Evolutionary conservation across 2,797 vertebrate genomes (phyloP).

Genomic region (Ptychadena robeensis): DNA sequence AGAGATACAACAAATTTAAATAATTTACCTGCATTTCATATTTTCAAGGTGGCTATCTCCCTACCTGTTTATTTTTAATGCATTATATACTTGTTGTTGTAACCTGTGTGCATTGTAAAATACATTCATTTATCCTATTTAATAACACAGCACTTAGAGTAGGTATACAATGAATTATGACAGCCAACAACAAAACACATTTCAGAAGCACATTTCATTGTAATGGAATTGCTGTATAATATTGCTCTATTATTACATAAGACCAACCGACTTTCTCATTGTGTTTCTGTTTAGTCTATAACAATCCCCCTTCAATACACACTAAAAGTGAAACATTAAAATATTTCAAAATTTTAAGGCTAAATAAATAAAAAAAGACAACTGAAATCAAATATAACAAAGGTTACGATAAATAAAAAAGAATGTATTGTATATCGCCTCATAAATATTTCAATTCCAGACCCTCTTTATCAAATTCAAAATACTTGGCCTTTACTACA

Average conservation of each 20-base stretch:
- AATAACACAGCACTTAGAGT: too few relatives aligned
- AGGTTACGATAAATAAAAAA: too few relatives aligned
- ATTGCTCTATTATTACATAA: neutral
- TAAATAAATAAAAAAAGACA: too few relatives aligned
- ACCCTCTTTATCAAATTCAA: too few relatives aligned
- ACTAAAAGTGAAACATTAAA: too few relatives aligned
- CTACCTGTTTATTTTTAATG: neutral
- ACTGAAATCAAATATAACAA: too few relatives aligned
- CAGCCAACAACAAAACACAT: neutral
- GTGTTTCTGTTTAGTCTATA: neutral
- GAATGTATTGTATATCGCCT: too few relatives aligned
- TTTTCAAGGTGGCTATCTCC: neutral
- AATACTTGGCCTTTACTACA: too few relatives aligned
- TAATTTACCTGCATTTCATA: neutral
- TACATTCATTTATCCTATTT: neutral
- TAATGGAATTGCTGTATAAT: neutral
- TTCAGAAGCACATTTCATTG: neutral
- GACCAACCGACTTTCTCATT: neutral
- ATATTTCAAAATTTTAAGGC: too few relatives aligned
- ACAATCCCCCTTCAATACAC: too few relatives aligned
- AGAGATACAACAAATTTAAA: neutral
- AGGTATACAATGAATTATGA: neutral
- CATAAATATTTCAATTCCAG: too few relatives aligned
- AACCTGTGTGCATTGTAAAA: neutral
- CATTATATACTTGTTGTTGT: neutral